Conservation (phyloP, 2,888 invertebrate species). For the Trissoscelio sp. region DNA sequence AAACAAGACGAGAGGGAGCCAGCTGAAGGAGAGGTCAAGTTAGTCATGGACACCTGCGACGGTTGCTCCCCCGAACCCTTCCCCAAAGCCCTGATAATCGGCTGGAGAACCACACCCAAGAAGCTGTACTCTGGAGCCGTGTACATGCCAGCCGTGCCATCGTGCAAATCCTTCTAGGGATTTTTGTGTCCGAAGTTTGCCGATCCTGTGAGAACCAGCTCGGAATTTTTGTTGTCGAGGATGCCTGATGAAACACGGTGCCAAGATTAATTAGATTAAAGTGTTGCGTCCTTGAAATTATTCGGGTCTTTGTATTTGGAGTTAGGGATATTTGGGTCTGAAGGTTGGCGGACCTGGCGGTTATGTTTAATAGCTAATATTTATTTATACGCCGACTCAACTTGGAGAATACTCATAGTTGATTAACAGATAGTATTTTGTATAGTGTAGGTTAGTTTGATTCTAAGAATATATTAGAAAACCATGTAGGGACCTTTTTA, state of each 20-base stretch:
- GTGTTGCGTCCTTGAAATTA: too few relatives aligned
- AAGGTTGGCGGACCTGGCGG: not conserved
- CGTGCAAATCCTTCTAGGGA: conserved; percentile 87
- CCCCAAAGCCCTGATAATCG: conserved; percentile 90
- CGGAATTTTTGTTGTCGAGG: too few relatives aligned
- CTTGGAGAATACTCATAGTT: conserved; percentile 65
- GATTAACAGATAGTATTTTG: conserved; percentile 60
- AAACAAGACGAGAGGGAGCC: conserved; percentile 90
- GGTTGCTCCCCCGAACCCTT: conserved; percentile 91
- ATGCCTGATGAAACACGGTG: conserved; percentile 45
- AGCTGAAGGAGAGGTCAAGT: conserved; percentile 92
- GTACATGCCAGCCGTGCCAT: conserved; percentile 87
- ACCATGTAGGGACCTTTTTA: conserved; percentile 7
- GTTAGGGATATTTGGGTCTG: not conserved
- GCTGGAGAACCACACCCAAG: conserved; percentile 90
- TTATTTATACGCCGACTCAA: conserved; percentile 61
- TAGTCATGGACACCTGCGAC: conserved; percentile 91
- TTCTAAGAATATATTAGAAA: conserved; percentile 29
- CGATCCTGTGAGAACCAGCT: too few relatives aligned
- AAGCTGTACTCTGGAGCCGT: conserved; percentile 90
- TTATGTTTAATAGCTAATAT: conserved; percentile 36
- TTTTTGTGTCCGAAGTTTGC: too few relatives aligned
- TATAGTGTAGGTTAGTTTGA: conserved; percentile 35
- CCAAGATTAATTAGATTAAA: conserved; percentile 33
- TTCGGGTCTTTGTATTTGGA: conserved; percentile 3